Evolutionary conservation across 2,797 vertebrate genomes (phyloP), one percentile per base, ranked within the genome.

Genomic region (Hafferia zeledoni): DNA sequence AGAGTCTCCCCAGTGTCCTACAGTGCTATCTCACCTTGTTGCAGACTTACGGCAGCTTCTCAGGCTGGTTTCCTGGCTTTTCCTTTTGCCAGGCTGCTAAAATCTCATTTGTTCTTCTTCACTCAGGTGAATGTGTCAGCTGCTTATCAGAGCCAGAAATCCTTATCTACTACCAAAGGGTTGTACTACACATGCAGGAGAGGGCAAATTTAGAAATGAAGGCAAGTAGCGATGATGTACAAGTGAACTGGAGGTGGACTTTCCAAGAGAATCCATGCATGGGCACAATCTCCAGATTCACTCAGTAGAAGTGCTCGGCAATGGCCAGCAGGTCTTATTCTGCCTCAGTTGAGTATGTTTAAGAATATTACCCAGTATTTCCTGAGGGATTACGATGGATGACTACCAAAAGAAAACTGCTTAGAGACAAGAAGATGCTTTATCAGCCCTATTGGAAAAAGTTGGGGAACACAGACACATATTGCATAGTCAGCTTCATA

Each of bases 401-500:
- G 24, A n/a, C 70, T 94, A 85, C 35, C 31, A 44, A 75, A 94
- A 30, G 70, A 16, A 89, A 89, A 46, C 52, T 83, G 60, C 33
- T 25, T 87, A 53, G 60, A 94, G 75, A 90, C 22, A 53, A 53
- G 70, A 55, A 47, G 43, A 68, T 57, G 55, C 49, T 92, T 67
- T 90, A 77, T 84, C 91, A 90, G 46, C 63, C 43, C 8, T 65
- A 60, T 0, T 68, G 60, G 64, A 91, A 71, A 65, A 92, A 67
- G 33, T 5, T 27, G 56, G 77, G 64, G 67, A 91, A 77, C 67
- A 81, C 41, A 79, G 87, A 88, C 77, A 93, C 13, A 61, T 50
- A 89, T 87, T 94, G 95, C 90, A 95, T 96, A 94, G 94, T 91
- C 67, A 95, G 89, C 49, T 70, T 87, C 67, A 57, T 16, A 46